phyloP scores from a whole-genome alignment of 1,140 invertebrate species.

The Zaprionus vittiger region DNA sequence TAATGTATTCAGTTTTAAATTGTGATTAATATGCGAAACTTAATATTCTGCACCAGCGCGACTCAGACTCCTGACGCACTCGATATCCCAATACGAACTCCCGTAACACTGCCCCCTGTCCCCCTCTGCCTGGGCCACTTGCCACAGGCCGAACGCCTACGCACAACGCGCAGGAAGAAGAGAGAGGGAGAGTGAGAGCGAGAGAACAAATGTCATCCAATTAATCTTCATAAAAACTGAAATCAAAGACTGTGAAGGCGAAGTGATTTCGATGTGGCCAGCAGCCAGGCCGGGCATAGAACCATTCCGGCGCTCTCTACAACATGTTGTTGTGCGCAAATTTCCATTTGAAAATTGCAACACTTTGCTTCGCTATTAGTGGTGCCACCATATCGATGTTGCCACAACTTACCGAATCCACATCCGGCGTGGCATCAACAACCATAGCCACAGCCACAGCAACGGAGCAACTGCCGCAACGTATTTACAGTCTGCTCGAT shows the following conservation, averaged over 20 bases:
- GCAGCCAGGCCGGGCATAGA: conserved; percentile 46
- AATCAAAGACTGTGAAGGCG: conserved; percentile 66
- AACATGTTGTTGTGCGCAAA: conserved; percentile 63
- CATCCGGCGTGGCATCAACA: neutral
- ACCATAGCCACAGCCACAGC: neutral
- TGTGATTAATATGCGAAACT: conserved; percentile 77
- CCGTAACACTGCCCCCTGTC: neutral
- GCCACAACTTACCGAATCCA: conserved; percentile 9
- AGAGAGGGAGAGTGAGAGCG: neutral
- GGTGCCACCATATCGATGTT: conserved; percentile 10
- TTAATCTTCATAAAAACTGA: conserved; percentile 77
- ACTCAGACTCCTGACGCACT: conserved; percentile 30
- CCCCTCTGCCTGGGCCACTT: neutral
- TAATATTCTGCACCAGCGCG: conserved; percentile 58
- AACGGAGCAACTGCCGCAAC: conserved; percentile 50
- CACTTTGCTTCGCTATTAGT: conserved; percentile 38
- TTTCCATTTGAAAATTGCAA: conserved; percentile 43
- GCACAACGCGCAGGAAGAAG: conserved; percentile 12
- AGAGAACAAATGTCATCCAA: conserved; percentile 62
- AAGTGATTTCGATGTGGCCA: conserved; percentile 63
- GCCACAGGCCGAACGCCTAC: conserved; percentile 13
- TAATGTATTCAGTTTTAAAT: conserved; percentile 75
- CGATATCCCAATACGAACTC: conserved; percentile 45
- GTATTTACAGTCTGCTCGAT: conserved; percentile 57
- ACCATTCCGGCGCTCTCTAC: conserved; percentile 29